Percentiles rank a stretch among this genome's conserved stretches.
phyloP scores from a whole-genome alignment of 2,797 vertebrate species.

The Mycteria americana region DNA sequence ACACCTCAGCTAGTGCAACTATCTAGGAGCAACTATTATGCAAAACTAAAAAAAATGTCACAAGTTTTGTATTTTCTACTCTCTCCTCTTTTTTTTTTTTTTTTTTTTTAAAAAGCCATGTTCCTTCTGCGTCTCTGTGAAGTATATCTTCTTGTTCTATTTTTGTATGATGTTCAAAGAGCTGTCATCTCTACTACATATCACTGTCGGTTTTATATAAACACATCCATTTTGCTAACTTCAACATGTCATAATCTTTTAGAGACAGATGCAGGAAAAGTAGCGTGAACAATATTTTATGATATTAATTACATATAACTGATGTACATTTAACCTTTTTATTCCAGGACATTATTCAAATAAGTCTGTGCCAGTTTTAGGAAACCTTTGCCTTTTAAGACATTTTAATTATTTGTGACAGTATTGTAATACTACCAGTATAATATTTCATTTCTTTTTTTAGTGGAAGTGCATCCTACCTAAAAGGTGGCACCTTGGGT shows the following conservation, averaged over 20 bases:
- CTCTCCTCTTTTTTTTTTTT: too few relatives aligned
- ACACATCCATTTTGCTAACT: neutral
- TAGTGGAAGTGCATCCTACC: neutral
- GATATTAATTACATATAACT: neutral
- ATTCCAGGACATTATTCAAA: neutral
- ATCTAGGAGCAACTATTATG: neutral
- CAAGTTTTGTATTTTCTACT: neutral
- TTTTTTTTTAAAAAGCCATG: neutral
- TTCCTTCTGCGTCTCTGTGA: neutral
- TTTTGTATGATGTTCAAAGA: neutral
- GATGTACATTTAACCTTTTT: neutral
- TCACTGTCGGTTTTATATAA: neutral
- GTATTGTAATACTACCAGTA: neutral
- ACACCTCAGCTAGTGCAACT: neutral
- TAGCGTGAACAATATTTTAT: neutral
- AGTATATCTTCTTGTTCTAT: neutral
- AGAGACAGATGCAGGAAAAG: neutral
- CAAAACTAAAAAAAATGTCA: neutral
- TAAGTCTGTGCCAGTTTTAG: neutral
- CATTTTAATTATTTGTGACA: neutral
- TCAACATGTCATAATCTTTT: slow-evolving; percentile 18
- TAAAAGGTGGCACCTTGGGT: neutral
- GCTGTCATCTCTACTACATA: neutral
- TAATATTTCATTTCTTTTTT: neutral
- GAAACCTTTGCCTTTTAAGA: neutral